A percentile compares a stretch with the other conserved stretches of the same genome.
Conservation (phyloP, 2,113 vertebrate species). For the Thalassoma bifasciatum region DNA sequence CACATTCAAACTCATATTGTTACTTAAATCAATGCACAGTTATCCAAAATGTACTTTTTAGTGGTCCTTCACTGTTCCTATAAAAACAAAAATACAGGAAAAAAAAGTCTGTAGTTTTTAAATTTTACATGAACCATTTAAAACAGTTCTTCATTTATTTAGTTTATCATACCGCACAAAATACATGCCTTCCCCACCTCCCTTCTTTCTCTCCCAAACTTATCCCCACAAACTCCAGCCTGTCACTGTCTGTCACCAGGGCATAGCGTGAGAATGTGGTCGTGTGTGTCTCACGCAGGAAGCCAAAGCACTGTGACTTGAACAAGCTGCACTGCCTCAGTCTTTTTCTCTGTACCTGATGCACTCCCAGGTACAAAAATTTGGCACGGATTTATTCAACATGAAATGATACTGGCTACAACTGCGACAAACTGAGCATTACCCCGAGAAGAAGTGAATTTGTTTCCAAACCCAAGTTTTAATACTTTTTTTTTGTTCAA, state of each 20-base stretch:
- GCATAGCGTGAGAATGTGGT: constrained; percentile 1
- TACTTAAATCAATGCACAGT: background rate
- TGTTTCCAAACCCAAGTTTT: background rate
- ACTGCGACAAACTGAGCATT: background rate
- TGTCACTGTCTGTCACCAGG: constrained; percentile 1
- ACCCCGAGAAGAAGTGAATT: background rate
- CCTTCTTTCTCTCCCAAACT: background rate
- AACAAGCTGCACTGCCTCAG: background rate
- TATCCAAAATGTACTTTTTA: background rate
- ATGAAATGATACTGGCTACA: background rate
- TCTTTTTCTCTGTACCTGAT: background rate
- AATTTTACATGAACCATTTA: background rate
- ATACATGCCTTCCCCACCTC: background rate
- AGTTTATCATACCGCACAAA: background rate
- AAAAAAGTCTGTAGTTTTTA: background rate
- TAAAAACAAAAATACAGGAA: background rate
- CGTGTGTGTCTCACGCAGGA: background rate
- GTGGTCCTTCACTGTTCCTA: background rate
- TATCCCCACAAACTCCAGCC: background rate
- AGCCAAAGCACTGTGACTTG: background rate
- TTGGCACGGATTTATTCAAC: background rate
- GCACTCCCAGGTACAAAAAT: background rate
- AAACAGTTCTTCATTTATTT: background rate
- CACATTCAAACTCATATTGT: background rate
- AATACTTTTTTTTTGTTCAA: background rate